phyloP scores from a whole-genome alignment of 2,113 vertebrate species.

The Prolemur simus region DNA sequence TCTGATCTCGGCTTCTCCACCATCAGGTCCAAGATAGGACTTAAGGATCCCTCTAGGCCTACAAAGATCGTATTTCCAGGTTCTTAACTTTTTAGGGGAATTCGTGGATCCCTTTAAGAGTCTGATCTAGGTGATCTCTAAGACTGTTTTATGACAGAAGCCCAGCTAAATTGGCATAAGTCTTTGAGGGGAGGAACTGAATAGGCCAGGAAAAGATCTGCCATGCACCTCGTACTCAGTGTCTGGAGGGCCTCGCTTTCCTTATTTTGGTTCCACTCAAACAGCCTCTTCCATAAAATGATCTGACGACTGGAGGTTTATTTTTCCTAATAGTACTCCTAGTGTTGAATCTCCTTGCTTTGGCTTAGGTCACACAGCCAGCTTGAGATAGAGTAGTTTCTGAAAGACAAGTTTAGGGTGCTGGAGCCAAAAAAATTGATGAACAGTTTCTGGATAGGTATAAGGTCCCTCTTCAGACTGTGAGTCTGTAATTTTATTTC shows the following conservation, averaged over 20 bases:
- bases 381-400: background rate
- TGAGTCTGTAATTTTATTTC: background rate
- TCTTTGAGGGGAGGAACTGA: background rate
- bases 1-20: background rate
- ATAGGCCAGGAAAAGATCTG: background rate
- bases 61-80: background rate
- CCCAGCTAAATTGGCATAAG: background rate
- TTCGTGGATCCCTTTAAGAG: background rate
- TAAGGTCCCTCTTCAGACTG: background rate
- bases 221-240: fast-evolving
- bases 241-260: background rate
- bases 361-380: background rate
- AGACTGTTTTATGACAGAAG: background rate
- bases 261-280: background rate
- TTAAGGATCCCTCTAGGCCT: background rate
- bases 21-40: background rate
- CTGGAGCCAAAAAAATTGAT: background rate
- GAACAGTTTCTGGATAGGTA: background rate
- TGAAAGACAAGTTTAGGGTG: background rate
- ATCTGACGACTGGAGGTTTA: background rate
- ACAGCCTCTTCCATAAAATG: background rate
- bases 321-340: background rate
- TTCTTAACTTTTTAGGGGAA: background rate
- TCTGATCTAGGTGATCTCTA: background rate
- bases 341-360: background rate